Evolutionary conservation across 2,113 vertebrate species (phyloP), one percentile per base, ranked within the genome.

Genomic region (Antennarius striatus): DNA sequence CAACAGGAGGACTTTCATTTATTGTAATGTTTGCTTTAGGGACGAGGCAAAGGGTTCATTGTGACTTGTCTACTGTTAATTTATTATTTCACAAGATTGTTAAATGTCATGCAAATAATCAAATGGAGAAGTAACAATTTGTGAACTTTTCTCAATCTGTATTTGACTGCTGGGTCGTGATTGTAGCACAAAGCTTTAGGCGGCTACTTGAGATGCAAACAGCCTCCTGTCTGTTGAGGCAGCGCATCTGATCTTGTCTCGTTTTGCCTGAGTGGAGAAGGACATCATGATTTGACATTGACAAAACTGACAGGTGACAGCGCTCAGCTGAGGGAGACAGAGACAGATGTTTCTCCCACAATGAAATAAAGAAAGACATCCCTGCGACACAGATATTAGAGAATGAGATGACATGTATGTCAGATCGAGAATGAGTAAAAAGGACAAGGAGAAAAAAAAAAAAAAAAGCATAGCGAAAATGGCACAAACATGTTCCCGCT

Each of bases 181-280:
- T 6, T 7, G 63, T 3, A 10, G 40, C 16, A 30, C 17, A 16
- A 68, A 1, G 3, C 22, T 11, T 54, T 32, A 6, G 15, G 63
- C 3, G 57, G 56, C 81, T 79, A 40, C 56, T 80, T 80, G 56
- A 79, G 17, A 82, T 85, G 75, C 73, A 73, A 50, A 45, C 46
- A 54, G 49, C 56, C 58, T 49, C 75, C 32, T 56, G 39, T 49
- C 49, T 40, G 39, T n/a, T 17, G 82, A 68, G 50, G 45, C 63
- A 10, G 30, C 42, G 61, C 61, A 12, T 67, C 58, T 55, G 62
- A 83, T 79, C 73, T 56, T 1, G 36, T 83, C 73, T 71, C 68
- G 22, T 22, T 22, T 22, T 22, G 6, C 63, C 60, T 68, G 68
- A 70, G 56, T 53, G 9, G 61, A 73, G 54, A 67, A 56, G 15